These are phyloP conservation scores for Sanderia malayensis DNA, from an alignment of 30 jellyfish, hydroid and myxozoan genomes.

Conservation along the genomic window DNA sequence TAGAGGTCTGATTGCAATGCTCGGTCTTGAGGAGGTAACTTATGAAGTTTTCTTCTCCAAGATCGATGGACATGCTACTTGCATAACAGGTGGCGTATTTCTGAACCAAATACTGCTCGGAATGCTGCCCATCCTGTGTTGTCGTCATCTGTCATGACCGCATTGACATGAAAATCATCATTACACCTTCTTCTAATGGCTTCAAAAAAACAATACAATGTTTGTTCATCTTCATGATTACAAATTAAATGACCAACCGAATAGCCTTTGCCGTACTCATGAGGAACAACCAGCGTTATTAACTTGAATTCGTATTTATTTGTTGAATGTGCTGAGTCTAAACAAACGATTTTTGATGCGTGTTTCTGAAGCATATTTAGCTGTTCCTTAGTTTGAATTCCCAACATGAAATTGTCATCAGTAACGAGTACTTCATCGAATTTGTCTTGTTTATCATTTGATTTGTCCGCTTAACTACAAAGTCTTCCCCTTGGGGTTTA, in stretches of 20 bases:
- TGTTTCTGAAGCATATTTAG: constrained; percentile 39
- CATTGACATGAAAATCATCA: constrained; percentile 15
- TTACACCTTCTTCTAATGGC: constrained; percentile 4
- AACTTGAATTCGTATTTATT: constrained; percentile 14
- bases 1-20: constrained; percentile 38
- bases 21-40: constrained; percentile 33
- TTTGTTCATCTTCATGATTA: constrained; percentile 45
- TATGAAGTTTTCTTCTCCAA: constrained; percentile 54
- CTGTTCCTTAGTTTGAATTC: constrained; percentile 58
- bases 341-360: constrained; percentile 19
- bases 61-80: constrained; percentile 63
- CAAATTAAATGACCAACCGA: constrained; percentile 42
- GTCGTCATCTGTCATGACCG: constrained; percentile 51
- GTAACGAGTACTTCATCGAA: constrained; percentile 31
- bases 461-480: constrained; percentile 35
- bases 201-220: constrained; percentile 28
- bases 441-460: too few relatives aligned
- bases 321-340: constrained; percentile 30
- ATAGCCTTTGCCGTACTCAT: constrained; percentile 48
- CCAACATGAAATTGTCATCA: constrained; percentile 23
- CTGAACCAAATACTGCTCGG: constrained; percentile 55
- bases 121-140: constrained; percentile 38
- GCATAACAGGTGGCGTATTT: constrained; percentile 46
- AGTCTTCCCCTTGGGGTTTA: constrained; percentile 39
- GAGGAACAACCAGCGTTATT: constrained; percentile 36